Base-by-base conservation (phyloP, 2,113 vertebrate species). In the Lasiurus cinereus region DNA sequence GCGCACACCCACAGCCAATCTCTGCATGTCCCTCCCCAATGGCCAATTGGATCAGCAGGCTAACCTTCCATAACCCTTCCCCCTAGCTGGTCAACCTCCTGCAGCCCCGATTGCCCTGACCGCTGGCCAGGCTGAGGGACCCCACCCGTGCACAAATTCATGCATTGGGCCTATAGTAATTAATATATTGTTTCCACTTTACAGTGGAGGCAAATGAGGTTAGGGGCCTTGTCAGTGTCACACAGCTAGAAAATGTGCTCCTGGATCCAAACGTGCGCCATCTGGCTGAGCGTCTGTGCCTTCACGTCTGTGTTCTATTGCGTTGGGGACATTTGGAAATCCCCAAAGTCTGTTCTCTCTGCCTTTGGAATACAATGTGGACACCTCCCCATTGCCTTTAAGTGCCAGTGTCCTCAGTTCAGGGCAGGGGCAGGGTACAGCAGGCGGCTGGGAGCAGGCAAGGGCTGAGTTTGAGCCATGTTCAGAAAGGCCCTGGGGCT, bases 231-330 rank as follows among this genome's bases (percentile, higher is more conserved):
- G 72, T 50, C 13, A 4, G 21, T 2, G 29, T 70, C 46, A 85
- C 11, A 0, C 4, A 59, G 14, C n/a, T 77, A 16, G 84, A 59
- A 64, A 9, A 33, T 0, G 3, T 79, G 48, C 21, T 12, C 21
- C 66, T n/a, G 27, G 29, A 16, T 31, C 21, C 33, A 56, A 12
- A 66, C 69, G n/a, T 36, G 66, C 54, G n/a, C 22, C 46, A 12
- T 19, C 43, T 67, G 46, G 33, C n/a, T 3, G 59, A 56, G 54
- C 31, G n/a, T 43, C 70, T 22, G n/a, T 7, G 22, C 14, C 22
- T 46, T 36, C 39, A 59, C 18, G 4, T 3, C 31, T n/a, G 13
- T 1, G 0, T 18, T 21, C 7, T 12, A 1, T 19, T 11, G 18
- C 0, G 1, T 69, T 31, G 69, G 69, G 39, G 78, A 8, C 54